Conservation (phyloP, 2,888 invertebrate genomes). For the Periphyllus acericola region DNA sequence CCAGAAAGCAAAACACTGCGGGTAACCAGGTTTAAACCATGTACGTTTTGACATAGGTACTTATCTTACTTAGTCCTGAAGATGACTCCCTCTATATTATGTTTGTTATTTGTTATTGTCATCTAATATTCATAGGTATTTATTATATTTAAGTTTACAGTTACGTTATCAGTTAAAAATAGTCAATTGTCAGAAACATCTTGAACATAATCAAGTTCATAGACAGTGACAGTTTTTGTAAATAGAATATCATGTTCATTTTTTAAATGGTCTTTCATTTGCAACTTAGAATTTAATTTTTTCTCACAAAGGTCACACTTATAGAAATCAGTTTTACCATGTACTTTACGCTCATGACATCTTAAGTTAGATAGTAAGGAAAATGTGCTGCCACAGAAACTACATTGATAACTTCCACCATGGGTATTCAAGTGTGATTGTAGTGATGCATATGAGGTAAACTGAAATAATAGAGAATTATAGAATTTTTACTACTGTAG, state of each 20-base stretch:
- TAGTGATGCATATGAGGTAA: conserved; percentile 23
- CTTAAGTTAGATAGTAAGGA: neutral
- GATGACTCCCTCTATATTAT: no score
- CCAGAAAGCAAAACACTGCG: no score
- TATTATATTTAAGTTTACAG: neutral
- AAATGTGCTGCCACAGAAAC: conserved; percentile 47
- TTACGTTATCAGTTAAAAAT: neutral
- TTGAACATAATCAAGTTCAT: neutral
- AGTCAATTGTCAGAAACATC: neutral
- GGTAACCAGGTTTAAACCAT: no score
- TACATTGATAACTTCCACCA: conserved; percentile 48
- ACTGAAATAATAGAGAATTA: conserved; percentile 24
- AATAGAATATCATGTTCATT: conserved; percentile 13
- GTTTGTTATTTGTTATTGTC: neutral
- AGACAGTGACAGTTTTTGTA: conserved; percentile 9
- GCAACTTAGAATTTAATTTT: conserved; percentile 32
- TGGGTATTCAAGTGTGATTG: conserved; percentile 47
- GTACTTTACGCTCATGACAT: conserved; percentile 38
- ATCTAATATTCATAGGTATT: neutral
- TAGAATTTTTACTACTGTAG: neutral
- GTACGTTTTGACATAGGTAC: no score
- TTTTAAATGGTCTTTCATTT: conserved; percentile 42
- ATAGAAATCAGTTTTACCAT: conserved; percentile 21
- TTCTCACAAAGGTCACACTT: conserved; percentile 27
- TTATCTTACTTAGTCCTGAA: no score